phyloP scores from a whole-genome alignment of 2,113 vertebrate genomes.

The Puffinus mauretanicus region DNA sequence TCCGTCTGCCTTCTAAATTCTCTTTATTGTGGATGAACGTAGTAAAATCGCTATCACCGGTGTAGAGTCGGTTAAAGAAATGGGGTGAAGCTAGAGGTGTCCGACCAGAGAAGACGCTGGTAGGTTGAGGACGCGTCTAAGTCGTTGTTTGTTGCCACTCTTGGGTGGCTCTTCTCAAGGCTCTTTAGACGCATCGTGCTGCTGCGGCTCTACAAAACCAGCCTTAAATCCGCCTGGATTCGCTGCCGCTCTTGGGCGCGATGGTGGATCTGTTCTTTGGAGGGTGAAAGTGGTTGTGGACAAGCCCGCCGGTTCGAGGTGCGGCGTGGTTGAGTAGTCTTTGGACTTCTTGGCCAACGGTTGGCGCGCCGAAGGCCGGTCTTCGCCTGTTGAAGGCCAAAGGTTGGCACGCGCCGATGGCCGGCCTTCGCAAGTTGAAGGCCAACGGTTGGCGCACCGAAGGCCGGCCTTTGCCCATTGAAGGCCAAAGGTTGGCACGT shows the following conservation, averaged over 20 bases:
- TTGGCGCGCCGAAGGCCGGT: accelerated
- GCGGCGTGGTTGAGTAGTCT: accelerated
- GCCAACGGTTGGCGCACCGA: background rate
- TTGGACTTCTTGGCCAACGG: background rate
- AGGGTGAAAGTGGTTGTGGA: too few species aligned
- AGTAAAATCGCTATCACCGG: accelerated
- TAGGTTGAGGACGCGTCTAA: background rate
- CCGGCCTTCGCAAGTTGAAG: background rate
- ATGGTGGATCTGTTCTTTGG: too few species aligned
- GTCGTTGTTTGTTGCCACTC: too few species aligned
- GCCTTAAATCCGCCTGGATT: background rate
- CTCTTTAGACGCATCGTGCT: accelerated
- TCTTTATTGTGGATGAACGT: accelerated
- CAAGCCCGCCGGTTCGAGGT: accelerated
- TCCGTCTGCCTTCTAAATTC: background rate
- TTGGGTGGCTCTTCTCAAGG: background rate
- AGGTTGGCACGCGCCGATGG: accelerated
- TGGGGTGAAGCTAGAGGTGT: background rate
- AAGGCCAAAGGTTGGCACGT: background rate
- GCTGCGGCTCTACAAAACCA: background rate
- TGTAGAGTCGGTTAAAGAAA: accelerated
- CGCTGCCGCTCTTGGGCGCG: accelerated
- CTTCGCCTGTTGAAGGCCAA: background rate
- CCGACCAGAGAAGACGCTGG: accelerated
- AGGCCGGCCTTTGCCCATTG: too few species aligned